phyloP scores from a whole-genome alignment of 2,113 vertebrate genomes.

The Laterallus jamaicensis region DNA sequence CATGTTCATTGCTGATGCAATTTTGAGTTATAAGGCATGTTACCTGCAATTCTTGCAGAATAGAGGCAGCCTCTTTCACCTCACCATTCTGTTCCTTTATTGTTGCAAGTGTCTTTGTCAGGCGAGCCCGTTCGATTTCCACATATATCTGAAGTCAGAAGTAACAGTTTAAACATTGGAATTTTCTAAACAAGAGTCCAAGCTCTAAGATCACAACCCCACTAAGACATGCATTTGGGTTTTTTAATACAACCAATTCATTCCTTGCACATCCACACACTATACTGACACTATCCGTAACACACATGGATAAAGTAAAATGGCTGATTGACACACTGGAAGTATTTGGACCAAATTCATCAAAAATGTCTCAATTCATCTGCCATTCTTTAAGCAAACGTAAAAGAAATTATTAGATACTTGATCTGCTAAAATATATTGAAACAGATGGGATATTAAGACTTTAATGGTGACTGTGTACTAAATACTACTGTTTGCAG shows the following conservation, averaged over 20 bases:
- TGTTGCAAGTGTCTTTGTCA: conserved; percentile 91
- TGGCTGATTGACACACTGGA: not conserved
- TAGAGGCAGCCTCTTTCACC: conserved; percentile 92
- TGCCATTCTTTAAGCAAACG: not conserved
- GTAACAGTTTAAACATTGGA: not conserved
- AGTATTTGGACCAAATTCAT: not conserved
- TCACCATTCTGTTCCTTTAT: conserved; percentile 96
- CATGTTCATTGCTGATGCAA: not conserved
- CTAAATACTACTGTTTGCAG: not conserved
- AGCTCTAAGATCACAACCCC: not conserved
- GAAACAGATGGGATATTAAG: not conserved
- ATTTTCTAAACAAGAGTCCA: not conserved
- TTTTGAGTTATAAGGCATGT: not conserved
- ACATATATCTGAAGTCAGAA: conserved; percentile 90
- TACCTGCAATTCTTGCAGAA: conserved; percentile 97
- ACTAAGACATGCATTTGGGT: not conserved
- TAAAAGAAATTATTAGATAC: not conserved
- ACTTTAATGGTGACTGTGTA: not conserved
- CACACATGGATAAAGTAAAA: not conserved
- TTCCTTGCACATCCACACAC: not conserved
- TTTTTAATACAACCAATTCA: not conserved
- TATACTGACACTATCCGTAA: not conserved
- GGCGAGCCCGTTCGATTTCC: conserved; percentile 95
- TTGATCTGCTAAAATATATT: not conserved
- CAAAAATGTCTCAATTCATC: not conserved